Evolutionary conservation across 92 coral and sea anemone genomes (phyloP).

Genomic region (Palythoa grandiflora): DNA sequence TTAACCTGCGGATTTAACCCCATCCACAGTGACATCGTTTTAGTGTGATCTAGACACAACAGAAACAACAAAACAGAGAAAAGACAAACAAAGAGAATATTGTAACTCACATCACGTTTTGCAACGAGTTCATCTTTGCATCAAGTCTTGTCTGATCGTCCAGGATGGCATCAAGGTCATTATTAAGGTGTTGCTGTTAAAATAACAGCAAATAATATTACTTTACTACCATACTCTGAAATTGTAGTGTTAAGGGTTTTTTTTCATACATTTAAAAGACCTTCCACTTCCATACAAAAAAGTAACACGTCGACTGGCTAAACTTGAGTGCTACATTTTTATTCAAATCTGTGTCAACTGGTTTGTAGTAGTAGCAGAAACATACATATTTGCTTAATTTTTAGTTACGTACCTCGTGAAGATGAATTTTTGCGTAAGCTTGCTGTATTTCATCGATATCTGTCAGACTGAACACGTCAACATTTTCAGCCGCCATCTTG

Average conservation of each 20-base stretch:
- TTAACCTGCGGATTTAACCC: background rate
- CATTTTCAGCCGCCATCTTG: constrained; percentile 94
- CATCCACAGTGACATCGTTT: background rate
- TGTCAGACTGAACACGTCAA: constrained; percentile 87
- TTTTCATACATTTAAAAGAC: background rate
- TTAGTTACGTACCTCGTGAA: constrained; percentile 79
- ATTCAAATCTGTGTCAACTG: background rate
- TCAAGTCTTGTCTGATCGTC: constrained; percentile 96
- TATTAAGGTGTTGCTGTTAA: constrained; percentile 89
- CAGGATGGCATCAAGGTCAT: constrained; percentile 90
- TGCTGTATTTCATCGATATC: constrained; percentile 92
- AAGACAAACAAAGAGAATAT: background rate
- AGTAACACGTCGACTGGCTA: constrained; percentile 54
- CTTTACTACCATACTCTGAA: background rate
- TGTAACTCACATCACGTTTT: constrained; percentile 89
- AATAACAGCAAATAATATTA: background rate
- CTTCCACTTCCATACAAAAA: too few relatives aligned
- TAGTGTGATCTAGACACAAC: too few relatives aligned
- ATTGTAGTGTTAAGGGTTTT: background rate
- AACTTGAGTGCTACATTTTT: background rate
- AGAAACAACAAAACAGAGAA: too few relatives aligned
- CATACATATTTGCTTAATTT: background rate
- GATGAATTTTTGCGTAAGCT: constrained; percentile 91
- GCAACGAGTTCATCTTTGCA: constrained; percentile 95
- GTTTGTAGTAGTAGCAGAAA: too few relatives aligned